Base-by-base conservation (phyloP, 1,140 invertebrate species). In the Eufriesea mexicana region DNA sequence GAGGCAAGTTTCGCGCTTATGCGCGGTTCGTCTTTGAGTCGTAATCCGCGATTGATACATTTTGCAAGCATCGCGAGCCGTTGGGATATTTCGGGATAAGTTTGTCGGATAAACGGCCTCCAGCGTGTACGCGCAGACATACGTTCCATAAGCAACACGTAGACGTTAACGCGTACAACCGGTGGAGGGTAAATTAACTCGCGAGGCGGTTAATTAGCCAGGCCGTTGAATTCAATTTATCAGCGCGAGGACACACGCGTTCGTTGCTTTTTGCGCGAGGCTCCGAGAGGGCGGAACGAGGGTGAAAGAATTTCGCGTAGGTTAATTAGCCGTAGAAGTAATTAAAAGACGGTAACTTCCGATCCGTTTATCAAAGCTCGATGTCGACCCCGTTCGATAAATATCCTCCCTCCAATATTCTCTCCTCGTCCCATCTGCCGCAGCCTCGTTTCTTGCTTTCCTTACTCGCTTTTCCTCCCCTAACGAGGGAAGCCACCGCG, bases 281-380 rank as follows among this genome's bases (percentile, higher is more conserved):
- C 14, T 10, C 42, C 49, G n/a, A 0, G 7, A 9, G 23, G 0
- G 23, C 14, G 8, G 8, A 25, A 20, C 20, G 25, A 18, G 28
- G n/a, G 25, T 35, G 47, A 42, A 76, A 76, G 71, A 66, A 35
- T 75, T 67, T 42, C 14, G 18, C 10, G 14, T 7, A n/a, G 71
- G 79, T 82, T 82, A 82, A 82, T 82, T 82, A 82, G 79, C 59
- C 62, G 73, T 57, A 25, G 49, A 76, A 68, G 72, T 82, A 82
- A 82, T 82, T 82, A 82, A 82, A 82, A 76, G 51, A 67, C 51
- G 73, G 73, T 76, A 76, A 59, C 54, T 68, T 68, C 45, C 59
- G n/a, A 25, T 16, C 49, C 5, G 23, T 16, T 42, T 82, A 54
- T 82, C 79, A 82, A 82, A 68, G 73, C 76, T 82, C 68, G 68